These are phyloP conservation scores for Xiphydria camelus DNA, from an alignment of 2,888 invertebrate genomes.

Conservation along the genomic window DNA sequence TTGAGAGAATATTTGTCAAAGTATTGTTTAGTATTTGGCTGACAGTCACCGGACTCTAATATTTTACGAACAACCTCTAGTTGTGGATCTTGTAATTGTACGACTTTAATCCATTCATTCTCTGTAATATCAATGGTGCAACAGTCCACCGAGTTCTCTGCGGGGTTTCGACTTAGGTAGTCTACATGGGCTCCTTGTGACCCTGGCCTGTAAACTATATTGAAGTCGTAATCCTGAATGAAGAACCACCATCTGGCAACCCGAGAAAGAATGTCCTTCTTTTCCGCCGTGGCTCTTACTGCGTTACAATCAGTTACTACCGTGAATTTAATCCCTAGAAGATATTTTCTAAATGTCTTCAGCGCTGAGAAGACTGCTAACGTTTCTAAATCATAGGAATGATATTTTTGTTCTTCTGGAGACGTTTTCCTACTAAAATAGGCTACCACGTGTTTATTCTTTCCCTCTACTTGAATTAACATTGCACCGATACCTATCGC, in stretches of 20 bases:
- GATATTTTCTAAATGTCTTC: constrained; percentile 14
- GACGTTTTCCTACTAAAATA: constrained; percentile 38
- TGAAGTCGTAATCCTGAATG: constrained; percentile 33
- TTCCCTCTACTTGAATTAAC: constrained; percentile 19
- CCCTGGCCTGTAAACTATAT: constrained; percentile 22
- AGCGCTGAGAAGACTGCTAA: constrained; percentile 31
- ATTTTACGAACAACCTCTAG: too few species aligned
- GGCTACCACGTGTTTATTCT: constrained; percentile 14
- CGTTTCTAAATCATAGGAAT: constrained; percentile 34
- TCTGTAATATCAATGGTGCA: too few species aligned
- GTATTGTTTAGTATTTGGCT: too few species aligned
- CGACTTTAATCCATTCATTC: too few species aligned
- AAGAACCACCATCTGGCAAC: constrained; percentile 42
- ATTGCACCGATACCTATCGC: constrained; percentile 20
- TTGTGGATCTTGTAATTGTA: too few species aligned
- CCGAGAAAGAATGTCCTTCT: constrained; percentile 34
- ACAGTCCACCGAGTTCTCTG: neutral
- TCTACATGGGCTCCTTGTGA: neutral
- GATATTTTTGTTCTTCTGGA: constrained; percentile 23
- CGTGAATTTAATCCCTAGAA: constrained; percentile 23
- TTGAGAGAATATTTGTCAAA: too few species aligned
- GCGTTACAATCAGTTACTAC: constrained; percentile 37
- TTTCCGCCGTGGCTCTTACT: constrained; percentile 37
- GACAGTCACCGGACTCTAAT: too few species aligned
- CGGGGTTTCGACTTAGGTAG: neutral